A percentile compares a stretch with the other conserved stretches of the same genome.
phyloP scores from a whole-genome alignment of 1,140 invertebrate species.

The Harpegnathos saltator region DNA sequence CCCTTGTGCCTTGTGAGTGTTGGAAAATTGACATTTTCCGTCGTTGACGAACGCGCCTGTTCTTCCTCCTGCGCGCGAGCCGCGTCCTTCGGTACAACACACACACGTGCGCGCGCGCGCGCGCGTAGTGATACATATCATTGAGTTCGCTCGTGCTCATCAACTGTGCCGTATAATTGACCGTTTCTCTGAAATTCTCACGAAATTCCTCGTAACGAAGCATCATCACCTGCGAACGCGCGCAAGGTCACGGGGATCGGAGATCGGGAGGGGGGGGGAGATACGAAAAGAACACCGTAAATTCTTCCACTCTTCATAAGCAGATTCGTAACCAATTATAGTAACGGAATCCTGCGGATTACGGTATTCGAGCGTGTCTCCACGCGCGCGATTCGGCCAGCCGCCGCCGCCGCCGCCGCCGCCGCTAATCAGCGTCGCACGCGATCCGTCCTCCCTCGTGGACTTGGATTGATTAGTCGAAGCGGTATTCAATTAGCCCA shows the following conservation, averaged over 20 bases:
- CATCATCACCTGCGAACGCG: background rate
- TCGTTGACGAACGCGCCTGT: too few species aligned
- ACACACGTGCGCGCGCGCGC: too few species aligned
- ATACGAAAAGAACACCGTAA: background rate
- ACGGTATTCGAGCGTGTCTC: constrained; percentile 24
- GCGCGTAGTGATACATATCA: too few species aligned
- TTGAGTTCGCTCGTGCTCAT: too few species aligned
- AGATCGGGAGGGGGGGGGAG: too few species aligned
- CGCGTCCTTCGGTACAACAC: too few species aligned
- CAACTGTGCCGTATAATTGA: too few species aligned
- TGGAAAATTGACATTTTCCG: too few species aligned
- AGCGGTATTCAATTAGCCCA: constrained; percentile 23
- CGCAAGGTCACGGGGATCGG: background rate
- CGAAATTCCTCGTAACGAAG: background rate
- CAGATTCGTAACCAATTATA: background rate
- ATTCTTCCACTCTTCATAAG: background rate
- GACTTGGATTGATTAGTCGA: constrained; percentile 35
- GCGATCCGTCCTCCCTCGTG: background rate
- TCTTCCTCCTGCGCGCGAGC: too few species aligned
- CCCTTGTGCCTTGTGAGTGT: too few species aligned
- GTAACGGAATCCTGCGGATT: constrained; percentile 25
- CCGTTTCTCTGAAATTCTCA: too few species aligned
- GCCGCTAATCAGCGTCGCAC: constrained; percentile 6
- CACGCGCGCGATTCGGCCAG: background rate
- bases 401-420: too few species aligned